Percentiles rank a stretch among this genome's conserved stretches.
These are phyloP conservation scores for Podarcis siculus DNA, from an alignment of 2,797 vertebrate genomes.

Conservation along the genomic window DNA sequence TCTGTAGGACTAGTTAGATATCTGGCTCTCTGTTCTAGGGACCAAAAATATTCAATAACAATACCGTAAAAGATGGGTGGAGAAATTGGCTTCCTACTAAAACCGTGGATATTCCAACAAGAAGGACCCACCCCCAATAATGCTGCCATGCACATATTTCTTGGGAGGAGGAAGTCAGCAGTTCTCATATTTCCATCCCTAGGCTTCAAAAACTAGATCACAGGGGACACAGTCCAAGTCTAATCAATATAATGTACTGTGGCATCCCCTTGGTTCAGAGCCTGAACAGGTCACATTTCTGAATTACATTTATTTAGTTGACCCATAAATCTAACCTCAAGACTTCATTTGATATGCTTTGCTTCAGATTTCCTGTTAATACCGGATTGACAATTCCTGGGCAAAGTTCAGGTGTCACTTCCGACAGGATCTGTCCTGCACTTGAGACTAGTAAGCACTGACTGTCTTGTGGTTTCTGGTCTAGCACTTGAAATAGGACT, in stretches of 20 bases:
- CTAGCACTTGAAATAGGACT: constrained; percentile 28
- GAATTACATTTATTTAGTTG: background rate
- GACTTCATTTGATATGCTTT: no score
- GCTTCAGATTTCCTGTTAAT: background rate
- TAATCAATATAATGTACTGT: constrained; percentile 21
- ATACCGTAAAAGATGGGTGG: background rate
- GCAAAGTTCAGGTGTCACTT: background rate
- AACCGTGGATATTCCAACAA: background rate
- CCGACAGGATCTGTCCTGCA: background rate
- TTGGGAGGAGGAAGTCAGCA: background rate
- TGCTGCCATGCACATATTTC: background rate
- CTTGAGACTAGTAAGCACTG: background rate
- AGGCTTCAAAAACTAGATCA: fast-evolving
- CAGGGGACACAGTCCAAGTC: background rate
- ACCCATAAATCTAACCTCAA: background rate
- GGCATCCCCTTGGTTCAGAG: background rate
- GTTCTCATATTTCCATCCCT: background rate
- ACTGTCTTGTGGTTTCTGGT: background rate
- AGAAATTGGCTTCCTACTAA: background rate
- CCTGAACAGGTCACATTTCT: background rate
- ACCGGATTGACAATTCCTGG: background rate
- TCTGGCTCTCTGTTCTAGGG: background rate
- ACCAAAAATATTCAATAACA: background rate
- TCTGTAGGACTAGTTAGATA: background rate
- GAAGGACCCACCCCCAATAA: background rate